Conservation (phyloP, 1,140 invertebrate genomes). For the Halesus radiatus region DNA sequence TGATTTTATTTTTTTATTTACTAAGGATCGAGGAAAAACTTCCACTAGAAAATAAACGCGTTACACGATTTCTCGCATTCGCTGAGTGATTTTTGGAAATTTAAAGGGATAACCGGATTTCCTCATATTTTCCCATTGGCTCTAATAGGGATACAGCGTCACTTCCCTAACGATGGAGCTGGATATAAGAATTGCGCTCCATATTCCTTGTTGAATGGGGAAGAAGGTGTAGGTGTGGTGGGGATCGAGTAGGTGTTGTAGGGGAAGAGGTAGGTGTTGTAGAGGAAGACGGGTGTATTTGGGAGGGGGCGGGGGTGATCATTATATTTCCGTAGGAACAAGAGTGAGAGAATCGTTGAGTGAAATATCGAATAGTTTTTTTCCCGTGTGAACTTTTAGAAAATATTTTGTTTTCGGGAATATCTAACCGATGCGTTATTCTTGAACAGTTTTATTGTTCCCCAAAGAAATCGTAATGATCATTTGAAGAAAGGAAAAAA, state of each 20-base stretch:
- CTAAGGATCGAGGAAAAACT: too few species aligned
- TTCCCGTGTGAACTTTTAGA: not conserved
- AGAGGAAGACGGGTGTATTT: not conserved
- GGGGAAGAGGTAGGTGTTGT: not conserved
- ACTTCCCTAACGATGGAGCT: conserved; percentile 1
- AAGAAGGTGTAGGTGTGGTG: not conserved
- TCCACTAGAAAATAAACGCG: too few species aligned
- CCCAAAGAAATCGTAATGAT: too few species aligned
- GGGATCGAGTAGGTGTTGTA: not conserved
- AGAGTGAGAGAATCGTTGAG: not conserved
- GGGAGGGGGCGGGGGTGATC: not conserved
- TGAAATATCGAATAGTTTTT: not conserved
- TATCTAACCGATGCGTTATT: not conserved
- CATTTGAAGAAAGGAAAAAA: too few species aligned
- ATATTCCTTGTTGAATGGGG: not conserved
- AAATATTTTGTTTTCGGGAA: not conserved
- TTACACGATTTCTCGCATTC: too few species aligned
- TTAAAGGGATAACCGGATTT: conserved; percentile 9
- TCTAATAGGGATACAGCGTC: conserved; percentile 11
- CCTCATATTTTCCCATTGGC: not conserved
- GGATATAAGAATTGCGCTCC: not conserved
- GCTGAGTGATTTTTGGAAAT: too few species aligned
- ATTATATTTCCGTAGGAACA: conserved; percentile 18
- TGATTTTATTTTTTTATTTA: too few species aligned
- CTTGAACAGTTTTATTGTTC: too few species aligned